These are phyloP conservation scores for Cetonia aurata DNA, from an alignment of 2,888 invertebrate species.

Conservation along the genomic window DNA sequence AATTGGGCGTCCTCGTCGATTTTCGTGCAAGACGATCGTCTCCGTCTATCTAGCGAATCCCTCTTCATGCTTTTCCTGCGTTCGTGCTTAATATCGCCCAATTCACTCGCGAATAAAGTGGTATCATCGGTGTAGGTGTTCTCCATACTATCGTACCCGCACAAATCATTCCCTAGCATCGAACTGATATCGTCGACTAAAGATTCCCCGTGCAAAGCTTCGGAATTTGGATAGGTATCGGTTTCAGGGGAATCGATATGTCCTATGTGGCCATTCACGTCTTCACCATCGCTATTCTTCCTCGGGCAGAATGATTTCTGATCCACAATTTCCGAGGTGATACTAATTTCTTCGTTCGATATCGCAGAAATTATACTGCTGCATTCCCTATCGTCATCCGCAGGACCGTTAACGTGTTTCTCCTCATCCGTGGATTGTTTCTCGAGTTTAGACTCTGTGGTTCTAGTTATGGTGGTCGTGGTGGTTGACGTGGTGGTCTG, in stretches of 20 bases:
- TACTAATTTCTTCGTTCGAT: conserved; percentile 80
- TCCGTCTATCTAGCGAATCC: conserved; percentile 64
- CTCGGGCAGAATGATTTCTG: conserved; percentile 64
- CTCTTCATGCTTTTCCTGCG: conserved; percentile 71
- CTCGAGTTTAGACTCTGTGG: conserved; percentile 39
- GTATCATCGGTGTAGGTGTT: conserved; percentile 79
- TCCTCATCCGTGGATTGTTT: conserved; percentile 62
- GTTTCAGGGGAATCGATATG: conserved; percentile 90
- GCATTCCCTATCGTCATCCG: conserved; percentile 71
- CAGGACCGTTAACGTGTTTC: conserved; percentile 49
- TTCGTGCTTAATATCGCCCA: conserved; percentile 64
- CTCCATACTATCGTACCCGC: conserved; percentile 72
- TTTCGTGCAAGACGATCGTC: conserved; percentile 61
- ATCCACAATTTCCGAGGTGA: conserved; percentile 76
- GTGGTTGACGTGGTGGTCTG: conserved; percentile 16
- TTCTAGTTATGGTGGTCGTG: conserved; percentile 21
- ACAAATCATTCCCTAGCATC: conserved; percentile 70
- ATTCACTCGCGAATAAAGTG: conserved; percentile 73
- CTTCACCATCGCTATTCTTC: conserved; percentile 67
- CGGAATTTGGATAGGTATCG: conserved; percentile 79
- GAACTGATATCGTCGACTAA: conserved; percentile 78
- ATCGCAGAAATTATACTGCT: conserved; percentile 73
- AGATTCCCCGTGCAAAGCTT: conserved; percentile 82
- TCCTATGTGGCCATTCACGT: conserved; percentile 72
- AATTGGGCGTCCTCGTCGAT: conserved; percentile 72